A percentile compares a stretch with the other conserved stretches of the same genome.
Evolutionary conservation across 2,797 vertebrate species (phyloP).

Genomic region (Danio choprae): DNA sequence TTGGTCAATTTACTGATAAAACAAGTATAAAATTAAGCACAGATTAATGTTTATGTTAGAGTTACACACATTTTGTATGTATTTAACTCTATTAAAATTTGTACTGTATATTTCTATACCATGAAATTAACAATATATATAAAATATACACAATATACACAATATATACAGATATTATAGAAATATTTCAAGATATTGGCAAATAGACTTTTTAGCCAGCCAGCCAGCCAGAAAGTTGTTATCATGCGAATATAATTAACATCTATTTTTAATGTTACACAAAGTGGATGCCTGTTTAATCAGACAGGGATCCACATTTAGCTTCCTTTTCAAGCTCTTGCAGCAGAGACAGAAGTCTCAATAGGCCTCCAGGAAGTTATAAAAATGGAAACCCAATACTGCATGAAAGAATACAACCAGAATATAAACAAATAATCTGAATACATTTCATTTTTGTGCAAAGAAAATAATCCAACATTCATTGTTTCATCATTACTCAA

Average conservation of each 20-base stretch:
- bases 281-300: background rate
- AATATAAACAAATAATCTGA: background rate
- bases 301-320: conserved; percentile 10
- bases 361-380: background rate
- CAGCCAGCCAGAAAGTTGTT: too few species aligned
- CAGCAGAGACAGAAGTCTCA: background rate
- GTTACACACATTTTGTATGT: background rate
- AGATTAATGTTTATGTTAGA: background rate
- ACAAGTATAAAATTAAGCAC: background rate
- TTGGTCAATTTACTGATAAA: background rate
- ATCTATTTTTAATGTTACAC: background rate
- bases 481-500: conserved; percentile 8
- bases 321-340: background rate
- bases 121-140: too few species aligned
- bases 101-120: too few species aligned
- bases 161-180: too few species aligned
- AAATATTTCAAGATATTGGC: background rate
- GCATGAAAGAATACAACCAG: background rate
- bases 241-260: background rate
- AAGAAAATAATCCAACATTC: conserved; percentile 1
- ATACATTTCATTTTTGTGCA: background rate
- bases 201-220: background rate
- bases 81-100: too few species aligned
- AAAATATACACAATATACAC: too few species aligned
- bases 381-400: conserved; percentile 19